Percentiles rank a stretch among this genome's conserved stretches.
phyloP scores from a whole-genome alignment of 2,888 invertebrate genomes.

The Noctua janthe region DNA sequence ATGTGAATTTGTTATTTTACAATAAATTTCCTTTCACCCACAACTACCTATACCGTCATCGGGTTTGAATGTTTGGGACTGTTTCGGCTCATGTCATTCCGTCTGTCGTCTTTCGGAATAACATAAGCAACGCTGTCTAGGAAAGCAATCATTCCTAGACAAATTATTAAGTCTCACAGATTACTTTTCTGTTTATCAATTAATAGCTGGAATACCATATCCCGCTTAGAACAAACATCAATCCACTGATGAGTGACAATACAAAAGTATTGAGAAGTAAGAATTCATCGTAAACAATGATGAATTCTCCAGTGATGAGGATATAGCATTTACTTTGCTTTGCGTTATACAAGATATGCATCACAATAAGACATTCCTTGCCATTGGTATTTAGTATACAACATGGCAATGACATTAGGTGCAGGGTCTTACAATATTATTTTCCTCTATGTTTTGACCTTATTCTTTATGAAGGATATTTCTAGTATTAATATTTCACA shows the following conservation, averaged over 20 bases:
- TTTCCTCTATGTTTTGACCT: not conserved
- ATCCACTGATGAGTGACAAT: not conserved
- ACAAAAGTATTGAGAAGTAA: not conserved
- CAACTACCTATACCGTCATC: not conserved
- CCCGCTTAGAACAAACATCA: not conserved
- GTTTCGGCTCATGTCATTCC: not conserved
- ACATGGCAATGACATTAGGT: constrained; percentile 1
- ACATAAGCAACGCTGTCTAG: not conserved
- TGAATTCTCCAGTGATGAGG: not conserved
- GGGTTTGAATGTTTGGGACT: not conserved
- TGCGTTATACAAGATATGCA: too few relatives aligned
- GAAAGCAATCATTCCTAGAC: not conserved
- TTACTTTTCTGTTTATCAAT: not conserved
- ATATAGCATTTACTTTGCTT: not conserved
- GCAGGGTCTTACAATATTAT: not conserved
- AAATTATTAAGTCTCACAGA: not conserved
- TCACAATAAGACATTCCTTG: not conserved
- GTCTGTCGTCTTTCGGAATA: not conserved
- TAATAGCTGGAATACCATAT: not conserved
- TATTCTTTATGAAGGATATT: not conserved
- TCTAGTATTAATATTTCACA: not conserved
- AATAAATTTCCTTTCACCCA: too few relatives aligned
- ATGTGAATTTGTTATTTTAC: too few relatives aligned
- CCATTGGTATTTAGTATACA: not conserved
- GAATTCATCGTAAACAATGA: not conserved